Evolutionary conservation across 1,140 invertebrate species (phyloP).

Genomic region (Cydia amplana): DNA sequence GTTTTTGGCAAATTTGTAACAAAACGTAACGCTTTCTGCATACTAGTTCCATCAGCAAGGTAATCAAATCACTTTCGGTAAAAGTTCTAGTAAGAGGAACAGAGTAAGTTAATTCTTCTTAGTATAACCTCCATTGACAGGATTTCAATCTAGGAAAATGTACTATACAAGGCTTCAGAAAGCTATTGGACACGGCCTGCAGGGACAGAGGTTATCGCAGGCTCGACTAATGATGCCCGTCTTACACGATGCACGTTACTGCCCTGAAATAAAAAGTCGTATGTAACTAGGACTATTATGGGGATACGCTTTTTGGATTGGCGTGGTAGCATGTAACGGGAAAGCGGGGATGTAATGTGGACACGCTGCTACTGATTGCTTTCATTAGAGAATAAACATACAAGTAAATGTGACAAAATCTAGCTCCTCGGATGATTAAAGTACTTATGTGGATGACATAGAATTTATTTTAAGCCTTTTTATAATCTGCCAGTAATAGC

Average conservation of each 20-base stretch:
- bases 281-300: not conserved
- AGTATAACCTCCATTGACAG: too few species aligned
- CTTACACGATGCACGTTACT: constrained; percentile 2
- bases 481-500: too few species aligned
- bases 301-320: not conserved
- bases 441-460: too few species aligned
- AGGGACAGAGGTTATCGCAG: constrained; percentile 54
- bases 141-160: not conserved
- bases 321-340: not conserved
- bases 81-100: too few species aligned
- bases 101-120: too few species aligned
- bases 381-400: constrained; percentile 12
- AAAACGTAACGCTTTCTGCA: too few species aligned
- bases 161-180: not conserved
- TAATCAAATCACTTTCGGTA: too few species aligned
- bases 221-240: constrained; percentile 60
- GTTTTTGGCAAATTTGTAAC: too few species aligned
- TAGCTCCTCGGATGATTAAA: too few species aligned
- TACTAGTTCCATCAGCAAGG: too few species aligned
- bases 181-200: constrained; percentile 37
- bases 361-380: constrained; percentile 27
- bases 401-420: not conserved
- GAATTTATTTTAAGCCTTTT: too few species aligned
- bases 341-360: not conserved
- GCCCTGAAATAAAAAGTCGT: not conserved